Conservation (phyloP, 2,797 vertebrate genomes). For the Alca torda region DNA sequence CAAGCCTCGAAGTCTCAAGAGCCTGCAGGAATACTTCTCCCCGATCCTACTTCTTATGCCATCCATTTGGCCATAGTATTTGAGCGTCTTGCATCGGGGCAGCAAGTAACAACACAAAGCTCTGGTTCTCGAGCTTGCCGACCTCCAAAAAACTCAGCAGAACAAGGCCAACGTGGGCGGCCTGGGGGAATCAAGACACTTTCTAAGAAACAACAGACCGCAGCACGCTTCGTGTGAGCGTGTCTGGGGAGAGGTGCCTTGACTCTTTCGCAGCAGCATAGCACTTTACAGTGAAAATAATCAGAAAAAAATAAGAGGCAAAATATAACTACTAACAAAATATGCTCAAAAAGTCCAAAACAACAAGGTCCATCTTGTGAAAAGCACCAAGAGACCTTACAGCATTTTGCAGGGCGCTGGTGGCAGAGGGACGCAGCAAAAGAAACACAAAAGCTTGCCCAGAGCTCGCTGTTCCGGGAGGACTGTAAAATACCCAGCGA, state of each 20-base stretch:
- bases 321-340: not conserved
- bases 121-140: not conserved
- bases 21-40: not conserved
- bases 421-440: not conserved
- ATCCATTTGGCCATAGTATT: fast-evolving
- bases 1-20: not conserved
- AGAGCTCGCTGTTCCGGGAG: fast-evolving
- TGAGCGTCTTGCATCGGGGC: not conserved
- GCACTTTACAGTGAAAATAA: not conserved
- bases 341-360: not conserved
- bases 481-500: fast-evolving
- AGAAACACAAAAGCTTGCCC: not conserved
- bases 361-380: not conserved
- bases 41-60: not conserved
- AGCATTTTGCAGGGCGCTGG: not conserved
- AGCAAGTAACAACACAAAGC: not conserved
- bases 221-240: fast-evolving
- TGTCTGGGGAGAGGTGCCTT: not conserved
- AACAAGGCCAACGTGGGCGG: fast-evolving
- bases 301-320: not conserved
- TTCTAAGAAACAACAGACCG: not conserved
- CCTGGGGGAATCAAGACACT: not conserved
- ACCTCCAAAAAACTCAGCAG: not conserved
- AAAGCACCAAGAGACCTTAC: not conserved
- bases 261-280: fast-evolving